phyloP scores from a whole-genome alignment of 1,140 invertebrate species.

The Conopomorpha cramerella region DNA sequence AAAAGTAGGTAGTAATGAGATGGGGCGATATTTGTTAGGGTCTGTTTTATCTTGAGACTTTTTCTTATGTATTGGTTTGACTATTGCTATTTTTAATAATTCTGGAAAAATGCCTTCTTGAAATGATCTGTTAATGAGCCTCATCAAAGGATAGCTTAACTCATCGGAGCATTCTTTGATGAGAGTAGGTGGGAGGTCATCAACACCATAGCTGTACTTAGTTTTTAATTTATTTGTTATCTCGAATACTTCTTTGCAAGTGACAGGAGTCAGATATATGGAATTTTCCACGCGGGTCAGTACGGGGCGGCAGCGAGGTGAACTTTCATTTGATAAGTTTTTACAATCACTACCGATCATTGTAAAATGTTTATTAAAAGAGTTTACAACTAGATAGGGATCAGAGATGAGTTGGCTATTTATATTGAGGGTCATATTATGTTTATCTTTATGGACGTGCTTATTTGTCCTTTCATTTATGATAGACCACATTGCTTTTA shows the following conservation, averaged over 20 bases:
- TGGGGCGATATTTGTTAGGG: conserved; percentile 2
- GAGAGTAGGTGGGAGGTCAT: conserved; percentile 1
- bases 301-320: too few relatives aligned
- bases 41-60: neutral
- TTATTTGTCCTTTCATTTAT: neutral
- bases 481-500: neutral
- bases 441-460: neutral
- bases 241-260: neutral
- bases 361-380: neutral
- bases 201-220: conserved; percentile 2
- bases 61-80: conserved; percentile 5
- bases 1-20: conserved; percentile 1
- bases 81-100: neutral
- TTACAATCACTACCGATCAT: neutral
- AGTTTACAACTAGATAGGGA: neutral
- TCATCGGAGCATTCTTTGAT: conserved; percentile 3
- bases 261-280: conserved; percentile 1
- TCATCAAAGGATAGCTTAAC: neutral
- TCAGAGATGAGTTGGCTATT: neutral
- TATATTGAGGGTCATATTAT: neutral
- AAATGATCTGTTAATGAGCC: conserved; percentile 1
- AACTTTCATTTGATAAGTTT: neutral
- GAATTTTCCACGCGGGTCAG: neutral
- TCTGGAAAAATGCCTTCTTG: neutral
- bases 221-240: conserved; percentile 3